A percentile compares a stretch with the other conserved stretches of the same genome.
phyloP scores from a whole-genome alignment of 2,113 vertebrate genomes.

The Bambusicola thoracicus region DNA sequence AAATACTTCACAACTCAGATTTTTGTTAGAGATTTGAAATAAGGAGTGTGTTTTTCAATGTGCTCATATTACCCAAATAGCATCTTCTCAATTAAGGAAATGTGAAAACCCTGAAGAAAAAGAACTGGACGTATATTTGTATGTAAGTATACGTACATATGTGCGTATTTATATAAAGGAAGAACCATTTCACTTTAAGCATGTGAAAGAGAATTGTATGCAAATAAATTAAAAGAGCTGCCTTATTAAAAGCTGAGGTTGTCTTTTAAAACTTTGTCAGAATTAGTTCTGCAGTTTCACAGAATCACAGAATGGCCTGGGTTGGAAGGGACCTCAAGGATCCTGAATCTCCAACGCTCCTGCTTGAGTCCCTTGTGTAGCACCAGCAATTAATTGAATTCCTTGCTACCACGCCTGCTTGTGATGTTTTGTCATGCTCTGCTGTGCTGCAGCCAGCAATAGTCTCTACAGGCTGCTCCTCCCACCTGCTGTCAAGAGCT shows the following conservation, averaged over 20 bases:
- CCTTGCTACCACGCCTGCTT: fast-evolving
- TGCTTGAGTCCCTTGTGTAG: neutral
- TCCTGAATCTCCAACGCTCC: too few species aligned
- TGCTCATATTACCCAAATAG: fast-evolving
- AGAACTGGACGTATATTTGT: neutral
- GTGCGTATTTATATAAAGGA: neutral
- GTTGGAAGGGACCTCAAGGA: too few species aligned
- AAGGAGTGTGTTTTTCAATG: neutral
- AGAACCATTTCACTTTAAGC: neutral
- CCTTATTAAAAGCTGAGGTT: fast-evolving
- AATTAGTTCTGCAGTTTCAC: neutral
- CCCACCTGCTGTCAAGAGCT: neutral
- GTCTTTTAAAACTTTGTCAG: neutral
- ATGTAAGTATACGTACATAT: neutral
- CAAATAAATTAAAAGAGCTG: neutral
- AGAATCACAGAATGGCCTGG: too few species aligned
- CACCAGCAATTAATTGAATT: fast-evolving
- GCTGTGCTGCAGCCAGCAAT: neutral
- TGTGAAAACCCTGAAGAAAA: neutral
- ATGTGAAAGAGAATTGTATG: neutral
- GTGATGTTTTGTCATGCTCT: neutral
- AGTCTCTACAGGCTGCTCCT: neutral
- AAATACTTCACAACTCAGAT: neutral
- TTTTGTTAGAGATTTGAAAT: neutral
- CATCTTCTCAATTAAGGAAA: neutral